Evolutionary conservation across 2,797 vertebrate genomes (phyloP), one percentile per base, ranked within the genome.

Genomic region (Sus cebifrons): DNA sequence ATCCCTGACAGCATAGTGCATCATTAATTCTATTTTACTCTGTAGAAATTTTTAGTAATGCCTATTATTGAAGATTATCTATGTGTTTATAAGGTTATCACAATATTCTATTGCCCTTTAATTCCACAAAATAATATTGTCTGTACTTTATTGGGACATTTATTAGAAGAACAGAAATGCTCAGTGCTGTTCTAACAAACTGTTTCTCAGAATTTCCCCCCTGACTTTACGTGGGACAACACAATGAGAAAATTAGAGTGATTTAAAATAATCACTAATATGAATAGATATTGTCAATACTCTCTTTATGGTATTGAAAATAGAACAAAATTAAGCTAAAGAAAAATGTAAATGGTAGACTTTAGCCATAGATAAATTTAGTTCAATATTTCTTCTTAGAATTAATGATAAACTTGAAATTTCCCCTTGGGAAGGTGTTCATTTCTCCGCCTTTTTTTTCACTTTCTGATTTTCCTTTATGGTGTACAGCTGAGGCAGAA

Each of bases 101-200:
- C 13, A 77, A 29, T 16, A 65, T 54, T 77, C 73, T 82, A 0
- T 52, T 21, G 82, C 52, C 44, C 73, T 29, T 96, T 93, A 89
- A 27, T 74, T 89, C 74, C 2, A 64, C 9, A 20, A 91, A 92
- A 67, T 44, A 96, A 9, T 79, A 67, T 14, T 79, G 16, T 96
- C 52, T 67, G 21, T 91, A 11, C 20, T 96, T 89, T 87, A 18
- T 21, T 67, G 60, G 67, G 29, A 71, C 86, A 71, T 65, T 67
- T 68, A 64, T 93, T 78, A 86, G 84, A 49, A 96, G 98, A 93
- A 95, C 64, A 88, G 96, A 93, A 96, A 78, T 78, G 0, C 2
- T 9, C 32, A 49, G 13, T 90, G 52, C 40, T 96, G 9, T 82
- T 83, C 14, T 70, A 89, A 82, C 10, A 65, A n/a, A 56, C 27